phyloP scores from a whole-genome alignment of 2,113 vertebrate genomes.

The Agapornis roseicollis region DNA sequence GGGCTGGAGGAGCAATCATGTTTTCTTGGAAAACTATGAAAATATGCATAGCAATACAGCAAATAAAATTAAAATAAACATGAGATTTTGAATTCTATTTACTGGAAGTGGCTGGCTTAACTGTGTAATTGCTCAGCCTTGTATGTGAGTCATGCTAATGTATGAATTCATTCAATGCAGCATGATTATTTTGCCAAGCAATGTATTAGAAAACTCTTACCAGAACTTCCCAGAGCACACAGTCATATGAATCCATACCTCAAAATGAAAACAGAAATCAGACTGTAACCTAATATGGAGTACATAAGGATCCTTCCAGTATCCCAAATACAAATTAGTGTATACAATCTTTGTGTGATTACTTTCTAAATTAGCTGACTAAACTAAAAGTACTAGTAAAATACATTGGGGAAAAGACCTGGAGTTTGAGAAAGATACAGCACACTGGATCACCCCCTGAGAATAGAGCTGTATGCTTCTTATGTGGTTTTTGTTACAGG shows the following conservation, averaged over 20 bases:
- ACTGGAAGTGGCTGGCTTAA: slow-evolving; percentile 42
- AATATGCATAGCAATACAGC: slow-evolving; percentile 35
- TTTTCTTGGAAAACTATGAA: slow-evolving; percentile 30
- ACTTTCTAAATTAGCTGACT: background rate
- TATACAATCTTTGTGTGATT: background rate
- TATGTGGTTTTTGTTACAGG: background rate
- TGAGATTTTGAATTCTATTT: slow-evolving; percentile 36
- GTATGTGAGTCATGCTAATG: slow-evolving; percentile 46
- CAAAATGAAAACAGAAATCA: background rate
- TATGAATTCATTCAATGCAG: slow-evolving; percentile 48
- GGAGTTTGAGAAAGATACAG: background rate
- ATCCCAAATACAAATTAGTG: background rate
- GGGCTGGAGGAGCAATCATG: background rate
- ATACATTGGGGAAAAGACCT: background rate
- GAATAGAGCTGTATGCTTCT: background rate
- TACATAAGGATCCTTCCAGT: background rate
- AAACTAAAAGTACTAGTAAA: background rate
- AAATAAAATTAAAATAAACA: slow-evolving; percentile 54
- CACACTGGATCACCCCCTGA: background rate
- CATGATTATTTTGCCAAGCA: slow-evolving; percentile 49
- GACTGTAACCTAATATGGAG: background rate
- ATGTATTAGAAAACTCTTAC: slow-evolving; percentile 41
- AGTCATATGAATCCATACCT: slow-evolving; percentile 4
- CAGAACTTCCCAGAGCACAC: slow-evolving; percentile 40
- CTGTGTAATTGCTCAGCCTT: slow-evolving; percentile 37